Conservation (phyloP, 1,140 invertebrate genomes). For the Zaprionus gabonicus region DNA sequence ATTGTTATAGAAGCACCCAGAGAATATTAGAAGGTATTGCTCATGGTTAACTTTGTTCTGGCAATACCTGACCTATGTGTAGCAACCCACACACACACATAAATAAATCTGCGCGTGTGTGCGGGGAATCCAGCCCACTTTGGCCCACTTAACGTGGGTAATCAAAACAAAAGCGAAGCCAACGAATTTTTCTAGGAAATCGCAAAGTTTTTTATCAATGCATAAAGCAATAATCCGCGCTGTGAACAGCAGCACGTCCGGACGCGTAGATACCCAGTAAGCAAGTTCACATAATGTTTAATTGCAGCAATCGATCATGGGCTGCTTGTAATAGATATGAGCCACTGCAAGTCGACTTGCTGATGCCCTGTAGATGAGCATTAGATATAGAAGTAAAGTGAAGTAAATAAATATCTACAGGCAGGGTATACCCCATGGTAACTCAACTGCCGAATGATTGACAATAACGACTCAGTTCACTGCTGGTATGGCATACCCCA, state of each 20-base stretch:
- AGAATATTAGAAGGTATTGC: not conserved
- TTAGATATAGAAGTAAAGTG: not conserved
- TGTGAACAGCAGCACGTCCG: not conserved
- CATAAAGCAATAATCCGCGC: not conserved
- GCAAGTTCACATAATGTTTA: not conserved
- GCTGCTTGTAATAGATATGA: not conserved
- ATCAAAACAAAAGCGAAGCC: constrained; percentile 11
- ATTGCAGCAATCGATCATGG: not conserved
- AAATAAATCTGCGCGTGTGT: not conserved
- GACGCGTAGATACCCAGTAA: not conserved
- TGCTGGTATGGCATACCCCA: not conserved
- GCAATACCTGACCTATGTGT: constrained; percentile 23
- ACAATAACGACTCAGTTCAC: too few species aligned
- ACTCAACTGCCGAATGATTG: too few species aligned
- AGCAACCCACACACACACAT: not conserved
- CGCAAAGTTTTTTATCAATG: constrained; percentile 16
- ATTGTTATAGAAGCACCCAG: too few species aligned
- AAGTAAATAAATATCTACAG: too few species aligned
- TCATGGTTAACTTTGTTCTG: not conserved
- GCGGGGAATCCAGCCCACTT: not conserved
- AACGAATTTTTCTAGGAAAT: constrained; percentile 11
- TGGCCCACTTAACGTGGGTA: constrained; percentile 2
- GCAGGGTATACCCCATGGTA: not conserved
- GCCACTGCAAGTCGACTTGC: not conserved
- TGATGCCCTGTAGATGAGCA: not conserved